Evolutionary conservation across 2,888 invertebrate genomes (phyloP).

Genomic region (Microchrysa polita): DNA sequence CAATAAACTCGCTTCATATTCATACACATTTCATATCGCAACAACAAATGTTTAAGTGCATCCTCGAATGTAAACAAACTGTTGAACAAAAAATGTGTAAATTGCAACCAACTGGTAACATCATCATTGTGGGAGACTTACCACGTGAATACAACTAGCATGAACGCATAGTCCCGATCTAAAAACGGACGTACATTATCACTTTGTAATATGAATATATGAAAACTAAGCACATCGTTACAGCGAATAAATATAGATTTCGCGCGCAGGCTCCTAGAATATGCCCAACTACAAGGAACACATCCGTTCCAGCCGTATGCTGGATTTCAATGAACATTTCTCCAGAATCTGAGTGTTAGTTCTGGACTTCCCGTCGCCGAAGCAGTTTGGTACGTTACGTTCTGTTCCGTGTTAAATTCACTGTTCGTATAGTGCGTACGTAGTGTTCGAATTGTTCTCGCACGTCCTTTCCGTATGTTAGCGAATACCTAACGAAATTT

Average conservation of each 20-base stretch:
- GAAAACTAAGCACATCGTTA: neutral
- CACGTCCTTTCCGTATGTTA: neutral
- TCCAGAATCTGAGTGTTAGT: conserved; percentile 15
- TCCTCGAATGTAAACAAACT: too few relatives aligned
- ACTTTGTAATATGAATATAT: neutral
- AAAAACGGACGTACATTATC: neutral
- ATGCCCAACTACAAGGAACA: neutral
- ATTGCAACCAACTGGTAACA: too few relatives aligned
- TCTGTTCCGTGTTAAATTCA: neutral
- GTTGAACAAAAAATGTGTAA: too few relatives aligned
- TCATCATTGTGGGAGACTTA: too few relatives aligned
- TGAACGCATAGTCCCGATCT: neutral
- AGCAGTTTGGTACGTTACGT: neutral
- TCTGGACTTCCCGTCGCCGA: neutral
- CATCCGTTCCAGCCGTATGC: neutral
- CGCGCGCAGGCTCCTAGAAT: conserved; percentile 18
- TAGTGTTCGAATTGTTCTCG: neutral
- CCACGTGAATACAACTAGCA: neutral
- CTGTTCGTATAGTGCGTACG: too few relatives aligned
- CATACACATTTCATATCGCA: neutral
- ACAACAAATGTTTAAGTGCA: neutral
- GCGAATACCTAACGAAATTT: neutral
- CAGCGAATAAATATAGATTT: neutral
- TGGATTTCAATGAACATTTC: neutral
- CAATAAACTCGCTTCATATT: neutral